phyloP scores from a whole-genome alignment of 2,113 vertebrate genomes.

The Potamarius usumacintae region DNA sequence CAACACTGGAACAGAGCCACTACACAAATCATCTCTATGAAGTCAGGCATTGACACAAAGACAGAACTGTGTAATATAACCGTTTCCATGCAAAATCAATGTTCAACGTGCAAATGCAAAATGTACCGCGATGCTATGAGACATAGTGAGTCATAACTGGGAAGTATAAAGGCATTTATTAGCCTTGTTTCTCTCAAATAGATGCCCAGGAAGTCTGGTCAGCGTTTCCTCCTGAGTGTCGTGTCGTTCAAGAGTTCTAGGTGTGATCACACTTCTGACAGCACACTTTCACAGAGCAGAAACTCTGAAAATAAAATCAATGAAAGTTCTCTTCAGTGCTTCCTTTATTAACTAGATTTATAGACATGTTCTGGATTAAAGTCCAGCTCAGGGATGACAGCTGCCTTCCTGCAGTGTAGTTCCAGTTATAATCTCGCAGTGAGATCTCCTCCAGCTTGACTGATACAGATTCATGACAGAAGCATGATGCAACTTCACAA shows the following conservation, averaged over 20 bases:
- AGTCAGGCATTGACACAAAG: slow-evolving; percentile 14
- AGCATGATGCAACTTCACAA: slow-evolving; percentile 21
- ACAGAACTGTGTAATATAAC: slow-evolving; percentile 28
- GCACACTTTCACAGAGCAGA: slow-evolving; percentile 43
- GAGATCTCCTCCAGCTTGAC: slow-evolving; percentile 8
- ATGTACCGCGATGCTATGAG: slow-evolving; percentile 58
- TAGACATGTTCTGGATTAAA: slow-evolving; percentile 9
- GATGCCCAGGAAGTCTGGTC: slow-evolving; percentile 58
- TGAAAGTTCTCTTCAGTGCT: not conserved
- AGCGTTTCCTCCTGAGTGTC: slow-evolving; percentile 49
- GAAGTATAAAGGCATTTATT: slow-evolving; percentile 67
- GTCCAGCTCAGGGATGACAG: not conserved
- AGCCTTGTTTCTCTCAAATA: slow-evolving; percentile 70
- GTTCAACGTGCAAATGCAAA: slow-evolving; percentile 45
- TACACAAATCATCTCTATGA: not conserved
- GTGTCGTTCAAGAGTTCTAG: not conserved
- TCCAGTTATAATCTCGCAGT: not conserved
- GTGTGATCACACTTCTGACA: slow-evolving; percentile 53
- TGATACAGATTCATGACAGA: not conserved
- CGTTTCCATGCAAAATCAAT: slow-evolving; percentile 49
- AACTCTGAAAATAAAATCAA: not conserved
- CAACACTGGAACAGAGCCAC: slow-evolving; percentile 28
- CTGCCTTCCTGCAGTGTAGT: not conserved
- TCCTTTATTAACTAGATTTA: slow-evolving; percentile 4
- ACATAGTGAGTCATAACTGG: slow-evolving; percentile 66